Base-by-base conservation (phyloP, 2,888 invertebrate genomes). In the Drosophila aldrichi region DNA sequence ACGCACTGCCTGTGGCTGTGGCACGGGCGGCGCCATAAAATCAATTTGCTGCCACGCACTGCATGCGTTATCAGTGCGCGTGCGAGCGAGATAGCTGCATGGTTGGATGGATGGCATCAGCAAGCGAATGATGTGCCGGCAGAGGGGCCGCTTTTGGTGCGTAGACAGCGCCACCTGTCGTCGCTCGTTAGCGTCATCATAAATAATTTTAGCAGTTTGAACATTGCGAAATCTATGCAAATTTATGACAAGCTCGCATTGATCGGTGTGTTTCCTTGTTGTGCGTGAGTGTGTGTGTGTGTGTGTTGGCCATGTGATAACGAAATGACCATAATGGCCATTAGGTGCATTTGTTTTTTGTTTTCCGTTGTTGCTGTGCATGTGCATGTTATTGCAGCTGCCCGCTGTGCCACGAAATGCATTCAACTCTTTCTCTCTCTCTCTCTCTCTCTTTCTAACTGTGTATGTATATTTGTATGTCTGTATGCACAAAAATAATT, bases 101-200 rank as follows among this genome's bases (percentile, higher is more conserved):
- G 14, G 16, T 2, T 36, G 36, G 34, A 34, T 36, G 34, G 34
- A 22, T 20, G 18, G 32, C 48, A 32, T 22, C 6, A 5, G 18
- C 9, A 1, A 18, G 41, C 41, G 4, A 57, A 49, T 56, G 59
- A 72, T 57, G 63, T n/a, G 29, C 32, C 20, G 43, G n/a, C 38
- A 40, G 60, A 63, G 59, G 59, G 52, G 65, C 54, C 56, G 22
- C 22, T 44, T 44, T 44, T 44, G n/a, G 40, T 54, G 54, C 54
- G 54, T 54, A 56, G 62, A 70, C 88, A 78, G 83, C 89, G 79
- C 81, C 91, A 84, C 81, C 81, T 91, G 91, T 91, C 91, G 89
- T 80, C 91, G 89, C 89, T 82, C 89, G 90, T 82, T 90, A 85
- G 79, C 82, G 83, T 80, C 80, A 89, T 91, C 88, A 90, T 91